Conservation (phyloP, 1,140 invertebrate genomes). For the Drosophila arizonae region DNA sequence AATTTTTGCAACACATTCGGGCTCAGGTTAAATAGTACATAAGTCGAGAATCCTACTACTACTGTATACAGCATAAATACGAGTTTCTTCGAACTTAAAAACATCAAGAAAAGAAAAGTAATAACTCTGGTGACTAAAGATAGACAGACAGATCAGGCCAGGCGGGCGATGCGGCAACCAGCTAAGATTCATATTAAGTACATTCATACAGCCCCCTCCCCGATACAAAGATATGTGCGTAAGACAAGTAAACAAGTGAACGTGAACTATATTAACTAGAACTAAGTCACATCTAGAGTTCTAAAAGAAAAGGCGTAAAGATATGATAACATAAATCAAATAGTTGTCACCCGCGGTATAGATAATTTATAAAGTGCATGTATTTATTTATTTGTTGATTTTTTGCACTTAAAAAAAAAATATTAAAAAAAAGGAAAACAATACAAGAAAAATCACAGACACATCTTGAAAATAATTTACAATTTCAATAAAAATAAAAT, state of each 20-base stretch:
- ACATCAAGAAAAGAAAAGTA: slow-evolving; percentile 12
- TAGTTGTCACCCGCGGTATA: slow-evolving; percentile 41
- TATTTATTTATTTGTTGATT: slow-evolving; percentile 81
- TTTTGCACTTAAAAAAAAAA: slow-evolving; percentile 57
- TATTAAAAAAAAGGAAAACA: slow-evolving; percentile 22
- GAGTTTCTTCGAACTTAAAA: slow-evolving; percentile 66
- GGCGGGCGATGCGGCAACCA: slow-evolving; percentile 7
- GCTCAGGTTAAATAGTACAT: slow-evolving; percentile 91
- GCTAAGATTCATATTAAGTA: neutral
- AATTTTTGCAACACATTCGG: slow-evolving; percentile 98
- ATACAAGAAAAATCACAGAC: too few species aligned
- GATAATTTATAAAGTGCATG: slow-evolving; percentile 70
- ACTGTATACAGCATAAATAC: slow-evolving; percentile 68
- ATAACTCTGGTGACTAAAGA: slow-evolving; percentile 57
- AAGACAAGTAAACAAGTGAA: slow-evolving; percentile 33
- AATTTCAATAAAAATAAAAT: slow-evolving; percentile 14
- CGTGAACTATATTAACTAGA: slow-evolving; percentile 16
- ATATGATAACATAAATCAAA: slow-evolving; percentile 1
- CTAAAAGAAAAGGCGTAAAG: slow-evolving; percentile 6
- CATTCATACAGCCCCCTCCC: neutral
- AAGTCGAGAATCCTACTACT: slow-evolving; percentile 62
- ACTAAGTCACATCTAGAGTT: slow-evolving; percentile 15
- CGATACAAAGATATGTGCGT: slow-evolving; percentile 21
- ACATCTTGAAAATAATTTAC: slow-evolving; percentile 43
- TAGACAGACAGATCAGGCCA: slow-evolving; percentile 15